These are phyloP conservation scores for Stictocephala bisonia DNA, from an alignment of 2,888 invertebrate genomes.

Conservation along the genomic window DNA sequence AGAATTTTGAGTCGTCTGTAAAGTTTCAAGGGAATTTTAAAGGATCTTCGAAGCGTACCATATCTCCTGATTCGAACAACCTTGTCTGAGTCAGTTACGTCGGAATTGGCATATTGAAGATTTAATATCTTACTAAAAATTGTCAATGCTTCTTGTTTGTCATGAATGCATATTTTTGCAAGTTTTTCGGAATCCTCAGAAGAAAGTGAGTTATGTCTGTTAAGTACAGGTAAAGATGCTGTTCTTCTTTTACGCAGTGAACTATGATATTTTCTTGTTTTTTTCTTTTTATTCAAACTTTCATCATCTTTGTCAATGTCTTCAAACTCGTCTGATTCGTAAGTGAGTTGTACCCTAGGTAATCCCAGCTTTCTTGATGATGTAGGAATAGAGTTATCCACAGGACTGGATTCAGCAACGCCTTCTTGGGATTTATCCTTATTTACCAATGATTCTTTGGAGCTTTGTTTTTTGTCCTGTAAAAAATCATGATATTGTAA, in stretches of 20 bases:
- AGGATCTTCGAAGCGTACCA: constrained; percentile 9
- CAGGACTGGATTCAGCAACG: background rate
- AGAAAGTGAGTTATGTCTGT: constrained; percentile 15
- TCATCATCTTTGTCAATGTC: constrained; percentile 41
- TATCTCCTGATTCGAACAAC: constrained; percentile 1
- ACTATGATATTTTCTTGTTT: constrained; percentile 4
- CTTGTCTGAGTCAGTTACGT: constrained; percentile 17
- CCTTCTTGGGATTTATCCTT: constrained; percentile 7
- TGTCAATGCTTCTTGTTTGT: constrained; percentile 11
- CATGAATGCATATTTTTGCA: constrained; percentile 18
- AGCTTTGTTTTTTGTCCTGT: constrained; percentile 27
- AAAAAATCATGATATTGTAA: too few species aligned
- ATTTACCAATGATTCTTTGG: constrained; percentile 4
- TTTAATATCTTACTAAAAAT: constrained; percentile 38
- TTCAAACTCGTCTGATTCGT: constrained; percentile 40
- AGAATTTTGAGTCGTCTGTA: constrained; percentile 22
- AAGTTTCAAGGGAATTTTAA: constrained; percentile 29
- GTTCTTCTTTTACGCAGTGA: constrained; percentile 12
- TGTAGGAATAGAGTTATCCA: background rate
- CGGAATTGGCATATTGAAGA: constrained; percentile 9
- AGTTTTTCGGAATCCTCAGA: constrained; percentile 23
- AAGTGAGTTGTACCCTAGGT: constrained; percentile 22
- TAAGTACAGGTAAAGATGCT: constrained; percentile 9
- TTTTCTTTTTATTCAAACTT: constrained; percentile 1
- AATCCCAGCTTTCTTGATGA: constrained; percentile 19